Conservation (phyloP, 2,113 vertebrate genomes). For the Oncorhynchus mykiss region DNA sequence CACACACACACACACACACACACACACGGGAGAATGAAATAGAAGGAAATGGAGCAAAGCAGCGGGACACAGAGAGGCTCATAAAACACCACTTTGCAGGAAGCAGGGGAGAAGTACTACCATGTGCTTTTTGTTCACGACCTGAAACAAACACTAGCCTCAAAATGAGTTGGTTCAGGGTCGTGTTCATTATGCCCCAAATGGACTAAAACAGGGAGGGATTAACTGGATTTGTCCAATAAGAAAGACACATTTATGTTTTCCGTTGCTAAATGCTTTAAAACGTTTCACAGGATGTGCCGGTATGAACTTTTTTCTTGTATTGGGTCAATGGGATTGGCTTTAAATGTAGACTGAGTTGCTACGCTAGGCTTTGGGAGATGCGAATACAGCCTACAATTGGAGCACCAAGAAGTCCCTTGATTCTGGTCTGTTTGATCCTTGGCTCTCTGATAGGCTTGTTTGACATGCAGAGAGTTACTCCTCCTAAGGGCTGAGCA, state of each 20-base stretch:
- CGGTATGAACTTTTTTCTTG: too few species aligned
- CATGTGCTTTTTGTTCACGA: conserved; percentile 16
- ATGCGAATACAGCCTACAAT: conserved; percentile 39
- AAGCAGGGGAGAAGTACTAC: conserved; percentile 19
- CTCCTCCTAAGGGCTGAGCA: conserved; percentile 39
- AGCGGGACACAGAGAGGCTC: conserved; percentile 29
- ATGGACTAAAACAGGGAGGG: too few species aligned
- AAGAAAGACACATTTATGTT: too few species aligned
- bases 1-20: not conserved
- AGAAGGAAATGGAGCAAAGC: conserved; percentile 19
- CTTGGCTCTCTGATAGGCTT: conserved; percentile 22
- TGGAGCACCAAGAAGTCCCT: conserved; percentile 9
- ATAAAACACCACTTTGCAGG: conserved; percentile 13
- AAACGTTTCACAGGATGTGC: too few species aligned
- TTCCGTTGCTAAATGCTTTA: too few species aligned
- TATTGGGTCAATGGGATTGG: too few species aligned
- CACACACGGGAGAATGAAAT: not conserved
- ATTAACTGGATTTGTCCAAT: too few species aligned
- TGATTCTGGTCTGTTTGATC: not conserved
- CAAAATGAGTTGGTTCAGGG: not conserved
- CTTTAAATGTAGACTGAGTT: not conserved
- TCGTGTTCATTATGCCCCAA: not conserved
- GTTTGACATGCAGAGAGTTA: conserved; percentile 53
- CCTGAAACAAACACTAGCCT: conserved; percentile 20
- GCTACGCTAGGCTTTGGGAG: conserved; percentile 26